A percentile compares a stretch with the other conserved stretches of the same genome.
These are phyloP conservation scores for Erinaceus europaeus DNA, from an alignment of 2,113 vertebrate genomes.

Conservation along the genomic window DNA sequence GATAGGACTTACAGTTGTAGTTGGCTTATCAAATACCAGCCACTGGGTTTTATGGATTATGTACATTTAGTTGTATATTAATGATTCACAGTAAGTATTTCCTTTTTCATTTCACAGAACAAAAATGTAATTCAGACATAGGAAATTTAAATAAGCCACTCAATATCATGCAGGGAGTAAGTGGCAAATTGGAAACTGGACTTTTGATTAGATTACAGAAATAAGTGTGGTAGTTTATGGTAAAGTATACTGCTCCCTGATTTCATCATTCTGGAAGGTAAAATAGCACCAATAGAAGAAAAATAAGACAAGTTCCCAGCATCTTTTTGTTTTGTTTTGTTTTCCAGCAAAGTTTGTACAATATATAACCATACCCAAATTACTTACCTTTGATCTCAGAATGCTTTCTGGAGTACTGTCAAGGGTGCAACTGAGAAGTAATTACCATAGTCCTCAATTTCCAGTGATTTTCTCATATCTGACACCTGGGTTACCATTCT, in stretches of 20 bases:
- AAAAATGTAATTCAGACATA: not conserved
- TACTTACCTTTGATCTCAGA: not conserved
- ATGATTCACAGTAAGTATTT: not conserved
- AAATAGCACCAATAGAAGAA: not conserved
- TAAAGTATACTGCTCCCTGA: not conserved
- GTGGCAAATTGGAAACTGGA: not conserved
- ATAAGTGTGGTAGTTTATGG: not conserved
- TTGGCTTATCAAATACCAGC: not conserved
- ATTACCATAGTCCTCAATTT: not conserved
- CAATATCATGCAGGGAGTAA: not conserved
- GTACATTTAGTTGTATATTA: not conserved
- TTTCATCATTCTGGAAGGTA: not conserved
- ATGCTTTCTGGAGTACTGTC: not conserved
- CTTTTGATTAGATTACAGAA: conserved; percentile 24
- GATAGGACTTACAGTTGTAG: not conserved
- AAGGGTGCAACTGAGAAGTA: not conserved
- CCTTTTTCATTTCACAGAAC: not conserved
- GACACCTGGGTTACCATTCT: not conserved
- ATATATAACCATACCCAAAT: not conserved
- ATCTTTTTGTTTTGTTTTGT: too few species aligned
- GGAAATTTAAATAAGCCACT: not conserved
- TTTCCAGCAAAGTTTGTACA: not conserved
- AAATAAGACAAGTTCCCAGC: not conserved
- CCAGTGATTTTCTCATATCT: not conserved
- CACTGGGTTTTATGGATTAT: not conserved